phyloP scores from a whole-genome alignment of 2,113 vertebrate genomes.

The Sakesphorus luctuosus region DNA sequence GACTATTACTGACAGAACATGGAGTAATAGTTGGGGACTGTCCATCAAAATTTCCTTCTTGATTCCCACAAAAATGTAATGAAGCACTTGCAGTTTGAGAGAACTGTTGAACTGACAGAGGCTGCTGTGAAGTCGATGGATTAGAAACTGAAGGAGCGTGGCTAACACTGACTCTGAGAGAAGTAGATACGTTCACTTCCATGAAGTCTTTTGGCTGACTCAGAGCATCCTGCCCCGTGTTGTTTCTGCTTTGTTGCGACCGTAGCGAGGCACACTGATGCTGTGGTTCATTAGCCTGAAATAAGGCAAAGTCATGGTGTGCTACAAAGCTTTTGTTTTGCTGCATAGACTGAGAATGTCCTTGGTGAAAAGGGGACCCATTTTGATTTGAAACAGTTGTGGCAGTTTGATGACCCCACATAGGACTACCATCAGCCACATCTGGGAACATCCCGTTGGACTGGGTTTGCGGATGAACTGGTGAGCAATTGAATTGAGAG shows the following conservation, averaged over 20 bases:
- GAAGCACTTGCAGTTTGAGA: conserved; percentile 79
- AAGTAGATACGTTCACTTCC: conserved; percentile 79
- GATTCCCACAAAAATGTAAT: conserved; percentile 80
- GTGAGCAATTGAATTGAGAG: conserved; percentile 86
- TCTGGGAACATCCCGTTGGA: conserved; percentile 93
- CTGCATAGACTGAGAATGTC: conserved; percentile 87
- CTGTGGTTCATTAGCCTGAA: conserved; percentile 84
- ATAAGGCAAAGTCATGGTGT: conserved; percentile 90
- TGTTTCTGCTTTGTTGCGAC: conserved; percentile 77
- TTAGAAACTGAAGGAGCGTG: conserved; percentile 79
- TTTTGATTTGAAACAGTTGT: conserved; percentile 79
- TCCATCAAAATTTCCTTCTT: conserved; percentile 78
- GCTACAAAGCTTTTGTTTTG: conserved; percentile 85
- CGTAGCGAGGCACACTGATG: conserved; percentile 77
- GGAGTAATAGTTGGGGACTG: conserved; percentile 84
- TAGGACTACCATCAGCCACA: conserved; percentile 86
- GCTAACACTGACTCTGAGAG: conserved; percentile 78
- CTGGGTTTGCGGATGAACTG: conserved; percentile 84
- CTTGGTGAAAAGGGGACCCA: conserved; percentile 86
- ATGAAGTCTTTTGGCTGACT: conserved; percentile 85
- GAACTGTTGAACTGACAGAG: conserved; percentile 82
- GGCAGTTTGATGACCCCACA: conserved; percentile 93
- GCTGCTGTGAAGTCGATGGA: conserved; percentile 77
- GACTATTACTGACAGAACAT: conserved; percentile 84
- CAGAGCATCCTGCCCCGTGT: conserved; percentile 76